phyloP scores from a whole-genome alignment of 1,140 invertebrate genomes.

The Wiebesia pumilae region DNA sequence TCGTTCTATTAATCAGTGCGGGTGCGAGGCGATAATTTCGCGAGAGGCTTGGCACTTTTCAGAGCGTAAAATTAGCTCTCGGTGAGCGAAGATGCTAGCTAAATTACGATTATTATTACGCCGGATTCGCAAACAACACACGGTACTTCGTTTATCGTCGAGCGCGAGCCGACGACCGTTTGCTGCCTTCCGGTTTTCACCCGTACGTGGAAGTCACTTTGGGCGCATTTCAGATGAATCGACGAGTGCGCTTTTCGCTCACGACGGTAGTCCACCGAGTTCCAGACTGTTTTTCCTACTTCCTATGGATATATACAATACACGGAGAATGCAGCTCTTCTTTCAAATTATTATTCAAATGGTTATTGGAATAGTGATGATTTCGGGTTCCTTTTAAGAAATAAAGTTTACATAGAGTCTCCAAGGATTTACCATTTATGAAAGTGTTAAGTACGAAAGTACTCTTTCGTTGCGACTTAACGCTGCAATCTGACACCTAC shows the following conservation, averaged over 20 bases:
- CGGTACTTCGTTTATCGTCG: too few relatives aligned
- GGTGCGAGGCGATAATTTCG: not conserved
- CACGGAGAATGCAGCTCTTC: too few relatives aligned
- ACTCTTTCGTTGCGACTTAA: too few relatives aligned
- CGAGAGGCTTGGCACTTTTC: not conserved
- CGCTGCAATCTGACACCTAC: too few relatives aligned
- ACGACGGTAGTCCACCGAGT: not conserved
- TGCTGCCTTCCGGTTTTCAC: not conserved
- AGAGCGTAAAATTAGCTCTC: not conserved
- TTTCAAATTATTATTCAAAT: too few relatives aligned
- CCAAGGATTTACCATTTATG: too few relatives aligned
- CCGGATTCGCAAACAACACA: too few relatives aligned
- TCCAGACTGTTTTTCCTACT: not conserved
- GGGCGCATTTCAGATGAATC: not conserved
- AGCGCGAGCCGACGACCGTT: not conserved
- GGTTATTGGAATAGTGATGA: too few relatives aligned
- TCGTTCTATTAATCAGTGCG: conserved; percentile 44
- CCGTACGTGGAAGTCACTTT: not conserved
- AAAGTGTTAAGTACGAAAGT: not conserved
- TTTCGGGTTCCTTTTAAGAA: too few relatives aligned
- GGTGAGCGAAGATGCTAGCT: not conserved
- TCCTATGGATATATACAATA: not conserved
- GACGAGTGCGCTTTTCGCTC: not conserved
- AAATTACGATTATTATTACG: not conserved
- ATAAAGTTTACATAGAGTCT: too few relatives aligned